phyloP scores from a whole-genome alignment of 2,888 invertebrate genomes.

The Rugalucina vietnamica region DNA sequence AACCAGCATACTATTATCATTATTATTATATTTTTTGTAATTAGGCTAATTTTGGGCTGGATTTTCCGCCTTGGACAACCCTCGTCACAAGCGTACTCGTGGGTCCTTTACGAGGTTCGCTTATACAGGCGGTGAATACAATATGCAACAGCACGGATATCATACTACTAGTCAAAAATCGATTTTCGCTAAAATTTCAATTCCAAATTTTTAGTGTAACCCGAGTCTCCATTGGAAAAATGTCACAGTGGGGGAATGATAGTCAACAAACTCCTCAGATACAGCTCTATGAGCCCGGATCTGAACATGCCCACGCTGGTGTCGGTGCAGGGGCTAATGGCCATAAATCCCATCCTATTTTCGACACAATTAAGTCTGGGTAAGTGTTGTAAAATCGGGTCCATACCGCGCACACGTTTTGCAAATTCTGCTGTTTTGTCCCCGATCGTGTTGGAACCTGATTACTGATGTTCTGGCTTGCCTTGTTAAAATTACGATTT shows the following conservation, averaged over 20 bases:
- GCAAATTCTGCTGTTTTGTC: background rate
- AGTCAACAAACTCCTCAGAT: background rate
- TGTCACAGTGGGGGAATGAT: constrained; percentile 2
- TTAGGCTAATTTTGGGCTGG: too few species aligned
- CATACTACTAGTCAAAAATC: background rate
- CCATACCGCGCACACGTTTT: background rate
- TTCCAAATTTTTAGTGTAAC: too few species aligned
- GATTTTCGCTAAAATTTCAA: background rate
- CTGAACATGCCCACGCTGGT: constrained; percentile 31
- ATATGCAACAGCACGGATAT: background rate
- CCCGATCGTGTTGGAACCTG: constrained; percentile 28
- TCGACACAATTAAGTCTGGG: constrained; percentile 94
- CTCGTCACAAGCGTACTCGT: too few species aligned
- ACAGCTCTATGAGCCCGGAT: constrained; percentile 52
- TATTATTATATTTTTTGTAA: too few species aligned
- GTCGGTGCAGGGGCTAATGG: constrained; percentile 33
- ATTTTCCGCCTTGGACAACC: too few species aligned
- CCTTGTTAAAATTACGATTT: too few species aligned
- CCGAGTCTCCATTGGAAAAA: constrained; percentile 12
- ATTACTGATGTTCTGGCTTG: too few species aligned
- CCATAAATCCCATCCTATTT: constrained; percentile 85
- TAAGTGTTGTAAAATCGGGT: constrained; percentile 83
- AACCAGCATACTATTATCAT: too few species aligned
- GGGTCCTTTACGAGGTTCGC: too few species aligned
- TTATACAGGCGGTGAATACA: too few species aligned